Conservation (phyloP, 1,140 invertebrate genomes). For the Leptoteleia sp. region DNA sequence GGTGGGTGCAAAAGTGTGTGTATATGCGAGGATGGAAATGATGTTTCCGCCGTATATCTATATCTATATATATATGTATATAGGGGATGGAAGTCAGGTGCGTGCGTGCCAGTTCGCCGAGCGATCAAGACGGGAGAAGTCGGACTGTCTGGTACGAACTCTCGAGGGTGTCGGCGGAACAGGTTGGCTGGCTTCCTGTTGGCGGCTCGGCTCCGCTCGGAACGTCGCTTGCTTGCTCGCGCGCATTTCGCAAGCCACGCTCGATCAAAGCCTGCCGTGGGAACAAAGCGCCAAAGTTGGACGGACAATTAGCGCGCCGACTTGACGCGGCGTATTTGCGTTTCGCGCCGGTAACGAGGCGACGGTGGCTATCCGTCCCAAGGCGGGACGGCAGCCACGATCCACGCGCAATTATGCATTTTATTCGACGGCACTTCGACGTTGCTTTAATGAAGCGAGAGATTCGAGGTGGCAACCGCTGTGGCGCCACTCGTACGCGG, state of each 20-base stretch:
- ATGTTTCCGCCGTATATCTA: too few species aligned
- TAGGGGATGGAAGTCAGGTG: too few species aligned
- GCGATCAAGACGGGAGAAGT: constrained; percentile 45
- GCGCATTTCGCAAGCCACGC: constrained; percentile 37
- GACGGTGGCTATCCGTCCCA: constrained; percentile 10
- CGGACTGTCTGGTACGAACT: constrained; percentile 70
- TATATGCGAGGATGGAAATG: too few species aligned
- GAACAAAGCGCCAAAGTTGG: constrained; percentile 53
- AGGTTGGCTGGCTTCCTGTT: constrained; percentile 29
- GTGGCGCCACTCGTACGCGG: too few species aligned
- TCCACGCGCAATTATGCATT: constrained; percentile 45
- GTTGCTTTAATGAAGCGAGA: constrained; percentile 6
- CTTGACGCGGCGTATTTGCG: constrained; percentile 13
- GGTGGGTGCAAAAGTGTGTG: too few species aligned
- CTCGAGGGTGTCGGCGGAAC: constrained; percentile 47
- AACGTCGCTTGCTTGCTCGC: too few species aligned
- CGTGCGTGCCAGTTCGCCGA: constrained; percentile 62
- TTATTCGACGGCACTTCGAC: constrained; percentile 5
- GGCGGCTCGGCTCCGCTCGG: too few species aligned
- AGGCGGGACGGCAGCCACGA: constrained; percentile 4
- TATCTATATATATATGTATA: too few species aligned
- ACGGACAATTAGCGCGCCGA: constrained; percentile 39
- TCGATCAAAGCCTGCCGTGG: constrained; percentile 56
- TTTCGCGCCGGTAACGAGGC: constrained; percentile 35
- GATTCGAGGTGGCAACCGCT: too few species aligned